Evolutionary conservation across 2,888 invertebrate species (phyloP).

Genomic region (Prosapia bicincta): DNA sequence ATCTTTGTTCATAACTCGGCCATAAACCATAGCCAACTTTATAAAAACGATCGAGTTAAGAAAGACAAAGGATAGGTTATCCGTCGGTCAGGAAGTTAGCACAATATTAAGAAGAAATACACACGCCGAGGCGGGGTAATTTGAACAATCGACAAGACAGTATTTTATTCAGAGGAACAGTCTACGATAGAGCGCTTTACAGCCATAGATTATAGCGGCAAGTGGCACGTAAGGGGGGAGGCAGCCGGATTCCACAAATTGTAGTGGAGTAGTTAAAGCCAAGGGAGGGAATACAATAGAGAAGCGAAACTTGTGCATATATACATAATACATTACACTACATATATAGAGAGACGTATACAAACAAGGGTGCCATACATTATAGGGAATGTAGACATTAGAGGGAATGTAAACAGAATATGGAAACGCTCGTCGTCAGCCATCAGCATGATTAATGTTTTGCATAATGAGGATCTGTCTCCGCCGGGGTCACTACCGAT

Average conservation of each 20-base stretch:
- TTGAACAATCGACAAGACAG: not conserved
- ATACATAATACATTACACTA: slow-evolving; percentile 31
- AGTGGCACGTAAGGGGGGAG: not conserved
- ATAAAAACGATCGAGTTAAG: not conserved
- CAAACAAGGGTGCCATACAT: slow-evolving; percentile 29
- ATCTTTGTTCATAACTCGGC: not conserved
- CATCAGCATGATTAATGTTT: slow-evolving; percentile 31
- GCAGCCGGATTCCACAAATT: not conserved
- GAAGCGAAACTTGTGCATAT: slow-evolving; percentile 23
- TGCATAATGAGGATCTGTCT: slow-evolving; percentile 28
- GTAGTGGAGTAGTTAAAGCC: not conserved
- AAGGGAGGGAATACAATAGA: slow-evolving; percentile 20
- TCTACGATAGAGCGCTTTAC: not conserved
- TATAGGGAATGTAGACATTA: slow-evolving; percentile 31
- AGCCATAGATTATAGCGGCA: not conserved
- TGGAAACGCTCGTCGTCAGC: slow-evolving; percentile 27
- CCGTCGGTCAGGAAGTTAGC: not conserved
- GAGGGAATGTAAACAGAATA: slow-evolving; percentile 26
- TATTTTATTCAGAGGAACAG: not conserved
- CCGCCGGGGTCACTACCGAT: not conserved
- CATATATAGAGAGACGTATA: slow-evolving; percentile 13
- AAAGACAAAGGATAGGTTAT: not conserved
- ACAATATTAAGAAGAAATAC: not conserved
- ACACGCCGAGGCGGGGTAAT: not conserved
- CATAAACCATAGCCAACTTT: not conserved